A percentile compares a stretch with the other conserved stretches of the same genome.
phyloP scores from a whole-genome alignment of 2,888 invertebrate genomes.

The Anthophora plumipes region DNA sequence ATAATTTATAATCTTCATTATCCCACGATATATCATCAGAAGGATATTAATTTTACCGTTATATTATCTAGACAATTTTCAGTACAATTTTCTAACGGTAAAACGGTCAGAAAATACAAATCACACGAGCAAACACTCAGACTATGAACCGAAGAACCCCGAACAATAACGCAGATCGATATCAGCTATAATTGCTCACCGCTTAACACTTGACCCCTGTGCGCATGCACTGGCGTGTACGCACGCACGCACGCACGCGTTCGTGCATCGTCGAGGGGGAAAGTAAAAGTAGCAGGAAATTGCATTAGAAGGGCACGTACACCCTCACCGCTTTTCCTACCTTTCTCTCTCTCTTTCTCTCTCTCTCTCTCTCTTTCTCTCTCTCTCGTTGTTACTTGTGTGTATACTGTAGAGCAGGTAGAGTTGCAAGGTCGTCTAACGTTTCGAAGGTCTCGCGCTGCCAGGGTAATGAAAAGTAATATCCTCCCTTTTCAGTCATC shows the following conservation, averaged over 20 bases:
- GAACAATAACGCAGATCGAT: constrained; percentile 62
- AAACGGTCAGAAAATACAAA: constrained; percentile 31
- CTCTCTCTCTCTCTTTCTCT: neutral
- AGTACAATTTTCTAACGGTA: neutral
- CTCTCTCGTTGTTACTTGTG: neutral
- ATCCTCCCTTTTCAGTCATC: constrained; percentile 37
- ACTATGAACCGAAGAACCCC: constrained; percentile 17
- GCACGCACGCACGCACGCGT: constrained; percentile 39
- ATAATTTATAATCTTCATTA: neutral
- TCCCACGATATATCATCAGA: neutral
- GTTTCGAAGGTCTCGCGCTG: constrained; percentile 39
- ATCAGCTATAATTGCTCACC: constrained; percentile 60
- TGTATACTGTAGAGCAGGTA: constrained; percentile 26
- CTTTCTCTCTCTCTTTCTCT: too few relatives aligned
- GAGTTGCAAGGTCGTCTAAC: constrained; percentile 53
- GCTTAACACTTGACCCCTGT: constrained; percentile 65
- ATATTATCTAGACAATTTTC: neutral
- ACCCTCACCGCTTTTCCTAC: neutral
- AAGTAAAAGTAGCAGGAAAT: constrained; percentile 64
- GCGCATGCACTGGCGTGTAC: constrained; percentile 46
- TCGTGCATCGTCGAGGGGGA: constrained; percentile 34
- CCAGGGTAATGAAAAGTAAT: constrained; percentile 56
- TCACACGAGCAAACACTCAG: constrained; percentile 26
- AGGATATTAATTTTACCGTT: neutral
- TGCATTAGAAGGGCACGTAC: constrained; percentile 47